Conservation (phyloP, 2,888 invertebrate genomes). For the Synergus itoensis region DNA sequence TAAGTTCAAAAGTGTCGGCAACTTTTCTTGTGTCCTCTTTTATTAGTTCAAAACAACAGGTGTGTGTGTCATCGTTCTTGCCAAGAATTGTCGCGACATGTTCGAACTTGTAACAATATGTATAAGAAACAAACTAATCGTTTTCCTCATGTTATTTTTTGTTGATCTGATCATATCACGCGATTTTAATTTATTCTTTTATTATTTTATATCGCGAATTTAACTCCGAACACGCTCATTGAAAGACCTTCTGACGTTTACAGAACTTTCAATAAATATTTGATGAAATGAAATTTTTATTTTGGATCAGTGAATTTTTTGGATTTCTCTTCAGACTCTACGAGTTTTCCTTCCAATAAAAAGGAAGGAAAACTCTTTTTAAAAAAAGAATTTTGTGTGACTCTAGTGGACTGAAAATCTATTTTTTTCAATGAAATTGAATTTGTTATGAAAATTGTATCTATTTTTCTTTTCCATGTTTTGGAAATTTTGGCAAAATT, state of each 20-base stretch:
- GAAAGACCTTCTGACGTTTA: not conserved
- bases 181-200: not conserved
- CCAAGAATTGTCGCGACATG: not conserved
- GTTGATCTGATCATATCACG: not conserved
- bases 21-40: conserved; percentile 12
- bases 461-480: too few species aligned
- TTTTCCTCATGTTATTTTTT: not conserved
- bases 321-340: too few species aligned
- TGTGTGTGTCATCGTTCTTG: conserved; percentile 4
- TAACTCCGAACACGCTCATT: not conserved
- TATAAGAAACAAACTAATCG: not conserved
- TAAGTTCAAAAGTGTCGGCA: not conserved
- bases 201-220: not conserved
- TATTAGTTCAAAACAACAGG: conserved; percentile 26
- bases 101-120: not conserved
- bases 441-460: too few species aligned
- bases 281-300: not conserved
- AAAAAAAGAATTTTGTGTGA: too few species aligned
- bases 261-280: not conserved
- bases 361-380: too few species aligned
- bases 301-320: too few species aligned
- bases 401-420: too few species aligned
- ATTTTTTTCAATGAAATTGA: too few species aligned
- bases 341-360: too few species aligned
- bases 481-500: too few species aligned